Evolutionary conservation across 2,888 invertebrate species (phyloP).

Genomic region (Oscheius sp.): DNA sequence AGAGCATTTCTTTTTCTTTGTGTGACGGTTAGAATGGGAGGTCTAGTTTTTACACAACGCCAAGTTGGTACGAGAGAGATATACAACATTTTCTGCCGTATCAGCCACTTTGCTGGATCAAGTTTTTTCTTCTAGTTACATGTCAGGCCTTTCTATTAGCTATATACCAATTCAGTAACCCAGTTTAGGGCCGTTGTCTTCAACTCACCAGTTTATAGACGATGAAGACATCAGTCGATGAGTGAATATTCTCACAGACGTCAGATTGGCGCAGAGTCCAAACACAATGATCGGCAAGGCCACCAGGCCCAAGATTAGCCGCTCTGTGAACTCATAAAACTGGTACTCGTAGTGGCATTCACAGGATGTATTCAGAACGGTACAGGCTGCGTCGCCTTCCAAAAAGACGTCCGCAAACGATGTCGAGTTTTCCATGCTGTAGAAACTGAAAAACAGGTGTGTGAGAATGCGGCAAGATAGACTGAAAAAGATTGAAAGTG

Average conservation of each 20-base stretch:
- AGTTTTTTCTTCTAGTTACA: no score
- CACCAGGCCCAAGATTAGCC: conserved; percentile 60
- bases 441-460: conserved; percentile 13
- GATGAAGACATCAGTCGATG: conserved; percentile 64
- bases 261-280: conserved; percentile 64
- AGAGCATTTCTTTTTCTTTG: neutral
- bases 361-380: conserved; percentile 58
- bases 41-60: no score
- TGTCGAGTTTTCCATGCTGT: conserved; percentile 25
- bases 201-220: conserved; percentile 69
- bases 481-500: neutral
- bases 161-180: no score
- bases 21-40: neutral
- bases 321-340: conserved; percentile 62
- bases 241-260: conserved; percentile 66
- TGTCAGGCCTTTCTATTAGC: no score
- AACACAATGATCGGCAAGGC: conserved; percentile 65
- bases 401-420: conserved; percentile 22
- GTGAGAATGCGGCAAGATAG: neutral
- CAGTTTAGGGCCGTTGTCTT: neutral
- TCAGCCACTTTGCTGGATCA: no score
- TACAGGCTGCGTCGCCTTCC: conserved; percentile 42
- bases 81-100: no score
- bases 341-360: conserved; percentile 63
- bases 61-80: no score